Percentiles rank a stretch among this genome's conserved stretches.
phyloP scores from a whole-genome alignment of 2,113 vertebrate species.

The Dolichotis patagonum region DNA sequence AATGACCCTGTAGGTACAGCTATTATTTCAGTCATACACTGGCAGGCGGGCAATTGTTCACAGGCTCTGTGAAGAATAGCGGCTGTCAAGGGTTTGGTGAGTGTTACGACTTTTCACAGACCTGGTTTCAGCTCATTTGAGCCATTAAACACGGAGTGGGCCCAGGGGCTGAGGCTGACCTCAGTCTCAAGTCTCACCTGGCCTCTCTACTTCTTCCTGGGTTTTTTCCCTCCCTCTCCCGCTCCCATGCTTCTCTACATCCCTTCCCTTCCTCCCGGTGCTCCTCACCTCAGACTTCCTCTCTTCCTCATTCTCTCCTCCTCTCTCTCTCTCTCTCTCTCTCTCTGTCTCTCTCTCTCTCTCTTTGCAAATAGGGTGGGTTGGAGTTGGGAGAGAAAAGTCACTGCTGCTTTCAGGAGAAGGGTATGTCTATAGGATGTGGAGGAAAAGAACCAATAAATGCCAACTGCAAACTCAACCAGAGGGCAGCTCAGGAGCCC shows the following conservation, averaged over 20 bases:
- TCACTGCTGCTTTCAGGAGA: background rate
- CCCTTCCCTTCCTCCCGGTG: background rate
- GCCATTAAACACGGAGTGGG: slow-evolving; percentile 47
- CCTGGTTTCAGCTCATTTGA: slow-evolving; percentile 72
- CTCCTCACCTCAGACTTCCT: background rate
- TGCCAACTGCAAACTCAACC: background rate
- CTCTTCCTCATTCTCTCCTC: background rate
- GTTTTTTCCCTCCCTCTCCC: no score
- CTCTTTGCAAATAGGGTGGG: no score
- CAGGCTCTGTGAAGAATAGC: slow-evolving; percentile 81
- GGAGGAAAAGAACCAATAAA: background rate
- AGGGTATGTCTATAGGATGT: background rate
- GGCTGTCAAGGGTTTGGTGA: slow-evolving; percentile 77
- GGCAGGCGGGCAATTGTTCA: slow-evolving; percentile 83
- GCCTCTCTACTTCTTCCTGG: accelerated
- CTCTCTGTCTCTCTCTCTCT: background rate
- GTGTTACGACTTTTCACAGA: slow-evolving; percentile 68
- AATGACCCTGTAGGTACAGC: slow-evolving; percentile 82
- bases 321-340: background rate
- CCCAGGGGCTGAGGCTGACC: background rate
- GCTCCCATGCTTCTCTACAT: accelerated
- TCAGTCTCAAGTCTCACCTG: background rate
- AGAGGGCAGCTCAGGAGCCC: no score
- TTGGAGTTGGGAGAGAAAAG: background rate
- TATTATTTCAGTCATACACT: slow-evolving; percentile 85